Conservation (phyloP, 2,888 invertebrate species). For the Balanococcus diminutus region DNA sequence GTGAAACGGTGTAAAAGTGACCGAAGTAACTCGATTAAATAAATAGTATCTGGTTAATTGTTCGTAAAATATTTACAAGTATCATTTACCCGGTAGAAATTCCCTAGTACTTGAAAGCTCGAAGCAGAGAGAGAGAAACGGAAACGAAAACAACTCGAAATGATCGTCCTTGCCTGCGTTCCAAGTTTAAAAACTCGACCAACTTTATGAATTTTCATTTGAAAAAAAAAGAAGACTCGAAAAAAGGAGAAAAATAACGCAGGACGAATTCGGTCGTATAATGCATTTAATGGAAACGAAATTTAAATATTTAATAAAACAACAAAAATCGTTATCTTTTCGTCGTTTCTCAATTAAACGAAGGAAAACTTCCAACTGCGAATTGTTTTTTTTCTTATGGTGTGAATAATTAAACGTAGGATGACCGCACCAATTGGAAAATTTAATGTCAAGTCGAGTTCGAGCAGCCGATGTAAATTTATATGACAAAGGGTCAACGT, state of each 20-base stretch:
- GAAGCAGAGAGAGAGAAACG: neutral
- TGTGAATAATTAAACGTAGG: slow-evolving; percentile 10
- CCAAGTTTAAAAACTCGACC: neutral
- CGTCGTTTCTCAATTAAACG: neutral
- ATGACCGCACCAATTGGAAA: slow-evolving; percentile 14
- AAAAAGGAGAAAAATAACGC: neutral
- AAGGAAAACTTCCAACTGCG: neutral
- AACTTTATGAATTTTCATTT: slow-evolving; percentile 19
- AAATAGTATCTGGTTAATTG: slow-evolving; percentile 34
- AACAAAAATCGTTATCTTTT: slow-evolving; percentile 21
- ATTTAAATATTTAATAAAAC: slow-evolving; percentile 34
- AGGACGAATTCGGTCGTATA: neutral
- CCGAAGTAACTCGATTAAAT: slow-evolving; percentile 29
- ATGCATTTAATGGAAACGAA: slow-evolving; percentile 12
- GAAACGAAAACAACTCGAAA: neutral
- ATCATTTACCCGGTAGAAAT: neutral
- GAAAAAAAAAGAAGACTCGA: neutral
- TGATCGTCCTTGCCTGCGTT: neutral
- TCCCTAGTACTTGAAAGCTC: neutral
- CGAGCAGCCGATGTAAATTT: neutral
- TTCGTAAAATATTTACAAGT: slow-evolving; percentile 29
- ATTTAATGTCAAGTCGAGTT: slow-evolving; percentile 16
- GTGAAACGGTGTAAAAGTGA: slow-evolving; percentile 16
- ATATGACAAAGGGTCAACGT: slow-evolving; percentile 26
- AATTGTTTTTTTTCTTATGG: neutral